phyloP scores from a whole-genome alignment of 1,140 invertebrate species.

The Prorops nasuta region DNA sequence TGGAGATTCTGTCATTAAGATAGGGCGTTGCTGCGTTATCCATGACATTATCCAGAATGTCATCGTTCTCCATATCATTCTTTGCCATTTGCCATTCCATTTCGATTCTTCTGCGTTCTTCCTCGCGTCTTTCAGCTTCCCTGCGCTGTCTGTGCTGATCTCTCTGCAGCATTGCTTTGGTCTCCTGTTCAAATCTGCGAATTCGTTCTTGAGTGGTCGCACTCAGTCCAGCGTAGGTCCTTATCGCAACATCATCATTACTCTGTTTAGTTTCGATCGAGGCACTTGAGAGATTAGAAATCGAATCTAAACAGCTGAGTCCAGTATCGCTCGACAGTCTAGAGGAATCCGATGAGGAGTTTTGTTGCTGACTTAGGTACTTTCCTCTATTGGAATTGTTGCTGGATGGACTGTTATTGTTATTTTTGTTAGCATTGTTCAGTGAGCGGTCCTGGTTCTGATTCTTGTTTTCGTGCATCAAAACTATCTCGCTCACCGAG shows the following conservation, averaged over 20 bases:
- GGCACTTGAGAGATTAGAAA: constrained; percentile 41
- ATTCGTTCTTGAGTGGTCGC: constrained; percentile 66
- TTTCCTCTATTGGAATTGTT: constrained; percentile 26
- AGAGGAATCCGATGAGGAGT: constrained; percentile 27
- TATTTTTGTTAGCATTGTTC: constrained; percentile 2
- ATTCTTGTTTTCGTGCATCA: constrained; percentile 49
- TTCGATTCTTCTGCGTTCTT: constrained; percentile 62
- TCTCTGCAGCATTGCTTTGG: constrained; percentile 66
- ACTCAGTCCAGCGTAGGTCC: constrained; percentile 61
- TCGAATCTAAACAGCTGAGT: constrained; percentile 33
- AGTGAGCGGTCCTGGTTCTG: constrained; percentile 21
- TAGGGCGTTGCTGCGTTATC: constrained; percentile 45
- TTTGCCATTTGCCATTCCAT: constrained; percentile 63
- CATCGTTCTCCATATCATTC: constrained; percentile 65
- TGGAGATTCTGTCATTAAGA: constrained; percentile 28
- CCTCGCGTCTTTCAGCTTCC: constrained; percentile 54
- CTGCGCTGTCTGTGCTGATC: constrained; percentile 52
- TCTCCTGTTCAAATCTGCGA: constrained; percentile 70
- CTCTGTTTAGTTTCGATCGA: constrained; percentile 49
- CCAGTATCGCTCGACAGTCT: constrained; percentile 29
- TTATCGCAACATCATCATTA: constrained; percentile 57
- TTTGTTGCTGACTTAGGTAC: constrained; percentile 24
- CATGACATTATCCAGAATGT: constrained; percentile 60
- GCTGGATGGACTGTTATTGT: constrained; percentile 15
- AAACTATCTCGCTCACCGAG: constrained; percentile 50